phyloP scores from a whole-genome alignment of 1,140 invertebrate species.

The Eciton burchellii region DNA sequence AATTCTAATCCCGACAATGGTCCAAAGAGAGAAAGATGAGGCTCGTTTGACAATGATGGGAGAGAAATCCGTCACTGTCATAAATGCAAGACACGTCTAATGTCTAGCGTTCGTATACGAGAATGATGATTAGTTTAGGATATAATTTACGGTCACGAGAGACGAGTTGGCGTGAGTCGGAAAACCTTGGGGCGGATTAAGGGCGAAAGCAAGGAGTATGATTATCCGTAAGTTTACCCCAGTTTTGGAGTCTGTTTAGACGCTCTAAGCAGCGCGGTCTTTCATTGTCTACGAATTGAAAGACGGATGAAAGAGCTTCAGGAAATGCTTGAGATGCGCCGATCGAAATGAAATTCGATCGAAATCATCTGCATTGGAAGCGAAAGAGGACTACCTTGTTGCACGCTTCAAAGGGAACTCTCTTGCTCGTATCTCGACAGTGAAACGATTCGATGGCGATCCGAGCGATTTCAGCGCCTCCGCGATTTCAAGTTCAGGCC shows the following conservation, averaged over 20 bases:
- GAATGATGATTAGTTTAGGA: slow-evolving; percentile 48
- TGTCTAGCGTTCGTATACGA: background rate
- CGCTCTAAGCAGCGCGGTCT: background rate
- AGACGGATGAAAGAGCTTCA: slow-evolving; percentile 12
- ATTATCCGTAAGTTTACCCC: slow-evolving; percentile 41
- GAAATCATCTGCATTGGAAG: background rate
- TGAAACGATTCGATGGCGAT: background rate
- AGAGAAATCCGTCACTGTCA: slow-evolving; percentile 20
- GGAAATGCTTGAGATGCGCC: slow-evolving; percentile 17
- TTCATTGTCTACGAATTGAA: slow-evolving; percentile 31
- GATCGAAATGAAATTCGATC: background rate
- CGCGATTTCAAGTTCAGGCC: slow-evolving; percentile 8
- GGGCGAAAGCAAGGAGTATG: slow-evolving; percentile 24
- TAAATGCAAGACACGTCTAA: slow-evolving; percentile 25
- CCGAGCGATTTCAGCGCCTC: slow-evolving; percentile 48
- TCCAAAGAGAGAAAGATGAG: slow-evolving; percentile 8
- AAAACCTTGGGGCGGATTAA: slow-evolving; percentile 39
- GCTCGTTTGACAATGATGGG: slow-evolving; percentile 30
- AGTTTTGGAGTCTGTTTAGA: slow-evolving; percentile 30
- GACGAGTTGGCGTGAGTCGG: slow-evolving; percentile 1
- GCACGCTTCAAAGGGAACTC: background rate
- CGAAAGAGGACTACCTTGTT: background rate
- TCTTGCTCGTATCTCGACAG: slow-evolving; percentile 2
- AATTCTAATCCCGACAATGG: slow-evolving; percentile 3
- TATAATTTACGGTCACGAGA: slow-evolving; percentile 37